phyloP scores from a whole-genome alignment of 2,113 vertebrate genomes.

The Dunckerocampus dactyliophorus region DNA sequence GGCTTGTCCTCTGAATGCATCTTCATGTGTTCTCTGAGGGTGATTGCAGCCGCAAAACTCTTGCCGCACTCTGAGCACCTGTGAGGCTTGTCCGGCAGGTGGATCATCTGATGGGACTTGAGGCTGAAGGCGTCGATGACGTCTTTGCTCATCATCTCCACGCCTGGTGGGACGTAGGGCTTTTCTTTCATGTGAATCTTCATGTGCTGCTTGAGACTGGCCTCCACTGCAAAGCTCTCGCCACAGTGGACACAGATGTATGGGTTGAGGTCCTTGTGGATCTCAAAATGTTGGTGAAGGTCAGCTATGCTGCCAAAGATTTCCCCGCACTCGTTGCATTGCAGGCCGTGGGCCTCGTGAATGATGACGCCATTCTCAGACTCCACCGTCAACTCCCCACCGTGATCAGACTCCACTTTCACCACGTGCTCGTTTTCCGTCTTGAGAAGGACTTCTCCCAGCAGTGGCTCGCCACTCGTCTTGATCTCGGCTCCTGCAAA shows the following conservation, averaged over 20 bases:
- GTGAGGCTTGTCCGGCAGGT: constrained; percentile 77
- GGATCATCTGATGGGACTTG: constrained; percentile 77
- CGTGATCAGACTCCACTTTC: constrained; percentile 74
- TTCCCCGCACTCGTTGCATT: constrained; percentile 77
- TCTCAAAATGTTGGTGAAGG: constrained; percentile 78
- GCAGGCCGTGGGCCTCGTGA: constrained; percentile 76
- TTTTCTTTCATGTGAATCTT: constrained; percentile 80
- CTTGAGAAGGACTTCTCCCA: constrained; percentile 75
- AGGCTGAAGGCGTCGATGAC: constrained; percentile 75
- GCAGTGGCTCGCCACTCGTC: constrained; percentile 58
- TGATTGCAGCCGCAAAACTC: constrained; percentile 76
- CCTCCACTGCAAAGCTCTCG: constrained; percentile 76
- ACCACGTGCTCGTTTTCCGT: constrained; percentile 71
- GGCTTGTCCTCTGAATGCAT: constrained; percentile 89
- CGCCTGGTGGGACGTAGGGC: constrained; percentile 69
- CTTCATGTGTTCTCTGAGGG: constrained; percentile 78
- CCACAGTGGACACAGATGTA: constrained; percentile 78
- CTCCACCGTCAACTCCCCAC: constrained; percentile 74
- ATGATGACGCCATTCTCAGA: constrained; percentile 78
- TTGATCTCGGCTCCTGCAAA: constrained; percentile 70
- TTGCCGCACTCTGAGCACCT: constrained; percentile 76
- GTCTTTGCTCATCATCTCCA: constrained; percentile 77
- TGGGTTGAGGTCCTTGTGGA: constrained; percentile 75
- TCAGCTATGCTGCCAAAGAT: constrained; percentile 76
- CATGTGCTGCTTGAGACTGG: constrained; percentile 77